These are phyloP conservation scores for Plutomurus gul DNA, from an alignment of 1,140 invertebrate species.

Conservation along the genomic window DNA sequence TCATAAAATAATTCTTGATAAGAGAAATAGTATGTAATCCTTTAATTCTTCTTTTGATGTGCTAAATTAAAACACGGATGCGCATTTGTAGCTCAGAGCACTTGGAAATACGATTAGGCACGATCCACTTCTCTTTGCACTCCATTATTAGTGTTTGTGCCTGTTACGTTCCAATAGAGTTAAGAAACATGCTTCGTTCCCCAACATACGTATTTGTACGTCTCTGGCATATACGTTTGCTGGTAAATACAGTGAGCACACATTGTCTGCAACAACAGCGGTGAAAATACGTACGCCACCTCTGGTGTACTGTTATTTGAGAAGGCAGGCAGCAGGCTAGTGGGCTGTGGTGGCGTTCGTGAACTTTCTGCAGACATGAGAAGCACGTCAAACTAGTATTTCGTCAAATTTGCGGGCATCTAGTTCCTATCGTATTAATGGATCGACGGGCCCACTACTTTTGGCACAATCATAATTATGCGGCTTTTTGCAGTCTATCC, in stretches of 20 bases:
- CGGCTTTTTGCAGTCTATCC: background rate
- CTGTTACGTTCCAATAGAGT: too few species aligned
- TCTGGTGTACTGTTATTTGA: too few species aligned
- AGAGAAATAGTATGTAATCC: background rate
- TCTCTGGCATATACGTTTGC: too few species aligned
- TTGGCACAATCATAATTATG: constrained; percentile 12
- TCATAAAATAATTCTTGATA: too few species aligned
- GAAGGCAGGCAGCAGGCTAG: too few species aligned
- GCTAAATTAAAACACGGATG: constrained; percentile 20
- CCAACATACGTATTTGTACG: too few species aligned
- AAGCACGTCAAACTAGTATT: background rate
- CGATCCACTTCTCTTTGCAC: background rate
- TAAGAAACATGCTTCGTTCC: too few species aligned
- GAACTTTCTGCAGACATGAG: background rate
- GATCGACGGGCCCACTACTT: background rate
- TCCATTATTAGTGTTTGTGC: too few species aligned
- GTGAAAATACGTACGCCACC: too few species aligned
- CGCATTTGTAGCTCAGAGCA: background rate
- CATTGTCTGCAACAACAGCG: too few species aligned
- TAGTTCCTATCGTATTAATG: background rate
- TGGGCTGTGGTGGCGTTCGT: background rate
- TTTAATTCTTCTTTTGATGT: constrained; percentile 30
- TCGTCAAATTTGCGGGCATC: background rate
- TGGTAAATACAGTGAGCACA: too few species aligned
- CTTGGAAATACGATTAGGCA: constrained; percentile 16